These are phyloP conservation scores for Drosophila fungiperda DNA, from an alignment of 2,888 invertebrate species.

Conservation along the genomic window DNA sequence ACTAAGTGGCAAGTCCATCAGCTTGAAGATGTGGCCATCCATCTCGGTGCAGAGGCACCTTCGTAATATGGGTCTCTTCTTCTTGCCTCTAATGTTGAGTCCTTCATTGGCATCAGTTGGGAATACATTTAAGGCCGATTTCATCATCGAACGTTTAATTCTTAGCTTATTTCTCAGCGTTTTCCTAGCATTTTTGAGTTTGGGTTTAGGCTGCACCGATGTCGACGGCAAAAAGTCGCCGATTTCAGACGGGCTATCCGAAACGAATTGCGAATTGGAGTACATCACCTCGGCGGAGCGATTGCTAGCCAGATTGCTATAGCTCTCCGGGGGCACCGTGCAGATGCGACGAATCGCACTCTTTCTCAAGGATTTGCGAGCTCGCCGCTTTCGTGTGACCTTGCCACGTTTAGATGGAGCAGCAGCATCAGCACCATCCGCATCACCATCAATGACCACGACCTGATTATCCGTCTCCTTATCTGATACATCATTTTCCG, in stretches of 20 bases:
- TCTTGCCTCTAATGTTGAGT: background rate
- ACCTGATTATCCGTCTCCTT: background rate
- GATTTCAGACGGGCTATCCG: background rate
- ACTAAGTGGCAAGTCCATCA: constrained; percentile 8
- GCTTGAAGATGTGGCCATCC: constrained; percentile 5
- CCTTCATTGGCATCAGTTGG: background rate
- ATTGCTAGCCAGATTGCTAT: fast-evolving
- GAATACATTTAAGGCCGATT: background rate
- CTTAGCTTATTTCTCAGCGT: too few species aligned
- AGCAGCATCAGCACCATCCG: background rate
- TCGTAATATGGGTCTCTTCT: background rate
- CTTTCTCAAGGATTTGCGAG: background rate
- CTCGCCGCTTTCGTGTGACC: background rate
- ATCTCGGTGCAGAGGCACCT: constrained; percentile 34
- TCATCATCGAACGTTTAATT: background rate
- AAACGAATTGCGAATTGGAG: constrained; percentile 17
- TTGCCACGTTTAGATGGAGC: background rate
- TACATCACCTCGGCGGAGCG: constrained; percentile 19
- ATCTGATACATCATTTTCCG: background rate
- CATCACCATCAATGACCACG: background rate
- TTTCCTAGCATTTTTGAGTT: too few species aligned
- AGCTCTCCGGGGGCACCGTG: background rate
- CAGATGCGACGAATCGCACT: constrained; percentile 30
- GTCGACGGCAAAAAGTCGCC: background rate
- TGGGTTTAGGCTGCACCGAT: background rate